Evolutionary conservation across 2,888 invertebrate species (phyloP).

Genomic region (Diachrysia chrysitis): DNA sequence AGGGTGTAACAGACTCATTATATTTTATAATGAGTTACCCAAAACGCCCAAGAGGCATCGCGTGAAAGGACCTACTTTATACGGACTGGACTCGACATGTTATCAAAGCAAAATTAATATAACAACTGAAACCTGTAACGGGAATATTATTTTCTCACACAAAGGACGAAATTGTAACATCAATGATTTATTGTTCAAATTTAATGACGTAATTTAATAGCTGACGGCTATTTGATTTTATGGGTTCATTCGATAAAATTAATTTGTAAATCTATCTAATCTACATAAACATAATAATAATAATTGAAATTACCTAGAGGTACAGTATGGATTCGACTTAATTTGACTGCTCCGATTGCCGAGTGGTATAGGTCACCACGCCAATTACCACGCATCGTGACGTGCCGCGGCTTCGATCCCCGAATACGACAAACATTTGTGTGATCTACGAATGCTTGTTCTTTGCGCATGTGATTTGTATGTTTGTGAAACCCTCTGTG

Average conservation of each 20-base stretch:
- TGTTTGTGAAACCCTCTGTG: no score
- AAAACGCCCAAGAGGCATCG: slow-evolving; percentile 27
- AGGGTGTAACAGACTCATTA: slow-evolving; percentile 44
- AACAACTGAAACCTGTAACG: not conserved
- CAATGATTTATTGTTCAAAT: not conserved
- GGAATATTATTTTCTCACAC: slow-evolving; percentile 1
- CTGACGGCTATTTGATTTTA: slow-evolving; percentile 4
- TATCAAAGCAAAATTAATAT: slow-evolving; percentile 7
- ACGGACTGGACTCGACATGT: slow-evolving; percentile 14
- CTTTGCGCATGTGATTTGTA: no score
- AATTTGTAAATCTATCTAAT: not conserved
- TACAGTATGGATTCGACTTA: no score
- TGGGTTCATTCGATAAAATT: not conserved
- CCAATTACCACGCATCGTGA: no score
- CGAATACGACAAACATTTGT: no score
- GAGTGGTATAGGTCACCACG: no score
- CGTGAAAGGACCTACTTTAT: slow-evolving; percentile 32
- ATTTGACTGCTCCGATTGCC: no score
- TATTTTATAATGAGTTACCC: slow-evolving; percentile 54
- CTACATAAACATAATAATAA: not conserved
- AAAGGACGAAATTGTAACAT: slow-evolving; percentile 5
- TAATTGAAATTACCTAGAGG: no score
- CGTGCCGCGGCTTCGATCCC: no score
- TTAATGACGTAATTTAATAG: slow-evolving; percentile 7
- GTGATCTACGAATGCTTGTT: no score